Base-by-base conservation (phyloP, 1,140 invertebrate species). In the Papilio polyxenes region DNA sequence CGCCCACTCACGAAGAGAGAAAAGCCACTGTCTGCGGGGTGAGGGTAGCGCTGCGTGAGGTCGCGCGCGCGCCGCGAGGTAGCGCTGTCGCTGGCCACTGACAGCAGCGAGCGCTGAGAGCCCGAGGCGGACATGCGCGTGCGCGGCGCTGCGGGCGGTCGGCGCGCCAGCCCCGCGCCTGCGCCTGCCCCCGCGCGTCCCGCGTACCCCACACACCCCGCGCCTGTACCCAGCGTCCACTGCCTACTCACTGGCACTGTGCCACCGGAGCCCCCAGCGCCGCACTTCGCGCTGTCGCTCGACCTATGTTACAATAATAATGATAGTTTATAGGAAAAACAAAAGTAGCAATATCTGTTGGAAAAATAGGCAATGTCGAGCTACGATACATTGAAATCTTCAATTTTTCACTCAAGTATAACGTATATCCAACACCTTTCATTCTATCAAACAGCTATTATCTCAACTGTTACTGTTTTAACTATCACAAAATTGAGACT, bases 1-100 rank as follows among this genome's bases (percentile, higher is more conserved):
- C 92, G 91, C 94, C 93, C 93, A 95, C 94, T 95, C 94, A 95
- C 94, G 90, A 94, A 94, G 86, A 95, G 92, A 90, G 94, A 94
- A 92, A 94, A 94, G 89, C 92, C 90, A 83, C 86, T 84, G 85
- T 94, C 92, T 82, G 89, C 89, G 40, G 89, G 89, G 78, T 89
- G 89, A 62, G 90, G 89, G 88, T 92, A 90, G 83, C 89, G 88
- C 80, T 91, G 88, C 85, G 88, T 82, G 86, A 86, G 87, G 86
- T 89, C 90, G 88, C 92, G 92, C 82, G 91, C 90, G 82, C 93
- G 93, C 83, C 93, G 93, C 84, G 93, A 87, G 62, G 93, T 90
- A 74, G 93, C 93, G 81, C 94, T 93, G 87, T 95, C 94, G 83
- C 94, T 95, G 75, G 93, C 94, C 37, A 95, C 93, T 75, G 93